Evolutionary conservation across 2,888 invertebrate species (phyloP), one percentile per base, ranked within the genome.

Genomic region (Drosophila gaucha): DNA sequence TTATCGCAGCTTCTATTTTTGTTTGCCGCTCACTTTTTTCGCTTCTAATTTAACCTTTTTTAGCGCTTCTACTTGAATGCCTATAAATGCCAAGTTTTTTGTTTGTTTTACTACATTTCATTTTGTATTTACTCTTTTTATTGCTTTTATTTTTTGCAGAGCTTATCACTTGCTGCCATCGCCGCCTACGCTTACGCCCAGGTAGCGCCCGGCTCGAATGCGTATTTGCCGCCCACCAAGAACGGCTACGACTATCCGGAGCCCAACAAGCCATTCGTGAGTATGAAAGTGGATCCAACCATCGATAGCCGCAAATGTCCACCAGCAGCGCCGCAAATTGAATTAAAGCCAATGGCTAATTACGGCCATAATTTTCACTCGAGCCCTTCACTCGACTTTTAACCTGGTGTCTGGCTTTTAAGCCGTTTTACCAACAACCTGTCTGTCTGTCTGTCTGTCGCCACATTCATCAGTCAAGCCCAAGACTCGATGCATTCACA

Each of bases 201-300:
- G 65, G 76, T 92, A 54, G 89, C 90, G 41, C 94, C 95, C 1
- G 95, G 95, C 12, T 94, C 94, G 66, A 95, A 95, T 89, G 95
- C 95, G 57, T 96, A 96, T 92, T 93, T 96, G 52, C 96, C 96
- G 18, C 91, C 91, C 60, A 94, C 30, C 63, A 94, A 93, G 87
- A 94, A 94, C 78, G 96, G 96, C 14, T 96, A 96, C 91, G 93
- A 93, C 76, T 96, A 96, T 90, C 93, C 94, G n/a, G 93, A 93
- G 39, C 96, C 96, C 2, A 88, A 84, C 30, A 86, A 85, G 69
- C 90, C 90, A 79, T 90, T 90, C 64, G 90, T 90, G 73, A 90
- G 90, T 90, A 76, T 8, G 22, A 26, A 36, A n/a, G 31, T 4
- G 16, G 16, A 24, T 6, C 18, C 43, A 44, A 24, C 35, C 33